Evolutionary conservation across 64 coral and sea anemone genomes (phyloP).

Genomic region (Hydrozoanthus tunicans): DNA sequence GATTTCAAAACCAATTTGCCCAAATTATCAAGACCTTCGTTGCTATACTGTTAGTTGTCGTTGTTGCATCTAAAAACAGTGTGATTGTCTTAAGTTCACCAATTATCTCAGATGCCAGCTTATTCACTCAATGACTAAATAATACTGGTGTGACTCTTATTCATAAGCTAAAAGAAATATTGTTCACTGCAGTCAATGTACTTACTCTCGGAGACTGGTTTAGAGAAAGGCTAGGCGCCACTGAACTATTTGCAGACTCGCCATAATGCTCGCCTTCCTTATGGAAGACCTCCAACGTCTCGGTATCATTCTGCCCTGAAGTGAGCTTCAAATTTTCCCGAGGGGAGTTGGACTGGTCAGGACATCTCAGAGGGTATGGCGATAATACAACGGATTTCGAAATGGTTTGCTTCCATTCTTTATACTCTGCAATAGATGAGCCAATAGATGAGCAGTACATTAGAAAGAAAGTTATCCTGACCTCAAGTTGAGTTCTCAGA

Average conservation of each 20-base stretch:
- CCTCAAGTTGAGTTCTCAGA: not conserved
- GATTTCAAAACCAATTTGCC: too few species aligned
- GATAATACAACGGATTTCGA: conserved; percentile 34
- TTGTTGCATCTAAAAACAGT: too few species aligned
- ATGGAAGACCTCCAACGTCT: conserved; percentile 79
- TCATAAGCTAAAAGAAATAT: not conserved
- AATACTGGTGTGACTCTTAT: not conserved
- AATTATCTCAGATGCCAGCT: too few species aligned
- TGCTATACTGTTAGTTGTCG: too few species aligned
- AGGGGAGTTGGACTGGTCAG: conserved; percentile 6
- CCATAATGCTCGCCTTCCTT: conserved; percentile 18
- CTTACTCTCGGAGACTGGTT: conserved; percentile 73
- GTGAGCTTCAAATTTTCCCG: not conserved
- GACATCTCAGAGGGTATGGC: conserved; percentile 15
- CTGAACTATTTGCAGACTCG: not conserved
- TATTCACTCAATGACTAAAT: too few species aligned
- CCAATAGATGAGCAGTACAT: not conserved
- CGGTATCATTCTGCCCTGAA: conserved; percentile 37
- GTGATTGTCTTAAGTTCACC: too few species aligned
- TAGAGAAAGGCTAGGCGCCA: conserved; percentile 30
- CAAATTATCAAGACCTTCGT: too few species aligned
- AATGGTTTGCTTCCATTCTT: conserved; percentile 34
- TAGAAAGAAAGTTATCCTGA: not conserved
- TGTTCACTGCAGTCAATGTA: too few species aligned
- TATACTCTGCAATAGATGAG: not conserved